Evolutionary conservation across 2,797 vertebrate genomes (phyloP), one percentile per base, ranked within the genome.

Genomic region (Silurus aristotelis): DNA sequence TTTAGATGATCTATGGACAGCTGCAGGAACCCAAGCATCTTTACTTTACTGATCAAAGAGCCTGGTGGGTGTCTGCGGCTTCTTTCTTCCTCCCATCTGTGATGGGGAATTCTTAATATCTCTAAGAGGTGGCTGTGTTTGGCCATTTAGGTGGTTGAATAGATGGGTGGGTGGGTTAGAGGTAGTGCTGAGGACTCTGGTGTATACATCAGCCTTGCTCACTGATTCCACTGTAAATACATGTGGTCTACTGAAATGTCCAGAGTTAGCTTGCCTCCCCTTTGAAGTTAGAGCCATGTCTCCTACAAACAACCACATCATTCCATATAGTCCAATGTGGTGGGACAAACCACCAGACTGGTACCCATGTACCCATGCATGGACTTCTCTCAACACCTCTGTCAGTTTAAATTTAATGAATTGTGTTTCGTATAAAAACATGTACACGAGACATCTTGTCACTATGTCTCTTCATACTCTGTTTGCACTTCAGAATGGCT

Each of bases 111-210:
- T 85, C 87, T 83, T 86, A 72, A 63, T 82, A 84, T 88, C 77
- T 77, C 82, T 81, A 85, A 73, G 75, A 66, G 78, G 87, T 89
- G 89, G 90, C 85, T 84, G 87, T 90, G 90, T 86, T 89, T 83
- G 73, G 87, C 90, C 90, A 90, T 91, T 89, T 82, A 90, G 90
- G 87, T 90, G 66, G 38, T 61, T 63, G 84, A 88, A 87, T 63
- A 14, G 78, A 86, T 27, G 27, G 60, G 84, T 79, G 82, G 82
- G 80, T 86, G 85, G 79, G 71, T 85, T 80, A 75, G 87, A 85
- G 87, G 86, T 84, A 87, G 64, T 86, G 66, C 83, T 88, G 89
- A 88, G 73, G 78, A 75, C 82, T 83, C 87, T 82, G 80, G 87
- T 88, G 85, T 88, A 89, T 88, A 90, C 87, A 89, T 83, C 67